phyloP scores from a whole-genome alignment of 2,888 invertebrate genomes.

The Eilema depressum region DNA sequence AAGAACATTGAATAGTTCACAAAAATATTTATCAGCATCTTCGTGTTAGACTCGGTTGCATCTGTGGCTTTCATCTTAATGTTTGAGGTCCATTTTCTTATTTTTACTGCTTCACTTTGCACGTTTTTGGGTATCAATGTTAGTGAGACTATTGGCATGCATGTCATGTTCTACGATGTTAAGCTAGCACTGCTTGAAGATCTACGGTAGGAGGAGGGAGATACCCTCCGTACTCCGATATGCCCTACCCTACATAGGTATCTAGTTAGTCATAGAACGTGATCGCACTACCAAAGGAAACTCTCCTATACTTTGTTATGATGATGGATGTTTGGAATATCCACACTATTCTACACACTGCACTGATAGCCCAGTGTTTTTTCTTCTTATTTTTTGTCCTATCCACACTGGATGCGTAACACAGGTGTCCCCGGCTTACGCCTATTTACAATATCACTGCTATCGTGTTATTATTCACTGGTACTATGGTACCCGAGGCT shows the following conservation, averaged over 20 bases:
- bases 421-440: conserved; percentile 79
- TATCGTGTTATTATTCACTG: conserved; percentile 46
- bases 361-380: conserved; percentile 57
- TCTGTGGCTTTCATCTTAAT: too few species aligned
- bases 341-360: conserved; percentile 61
- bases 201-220: too few species aligned
- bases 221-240: too few species aligned
- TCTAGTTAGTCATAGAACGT: background rate
- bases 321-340: conserved; percentile 31
- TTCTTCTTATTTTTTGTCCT: conserved; percentile 63
- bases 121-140: too few species aligned
- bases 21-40: background rate
- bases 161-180: too few species aligned
- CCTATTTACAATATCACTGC: conserved; percentile 64
- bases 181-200: too few species aligned
- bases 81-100: too few species aligned
- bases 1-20: background rate
- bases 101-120: too few species aligned
- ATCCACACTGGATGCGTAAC: conserved; percentile 77
- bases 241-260: too few species aligned
- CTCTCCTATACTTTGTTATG: too few species aligned
- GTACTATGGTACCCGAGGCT: conserved; percentile 26
- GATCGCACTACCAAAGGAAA: background rate
- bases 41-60: background rate
- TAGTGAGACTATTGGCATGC: too few species aligned